phyloP scores from a whole-genome alignment of 2,797 vertebrate genomes.

The Ctenochaetus hawaiiensis region DNA sequence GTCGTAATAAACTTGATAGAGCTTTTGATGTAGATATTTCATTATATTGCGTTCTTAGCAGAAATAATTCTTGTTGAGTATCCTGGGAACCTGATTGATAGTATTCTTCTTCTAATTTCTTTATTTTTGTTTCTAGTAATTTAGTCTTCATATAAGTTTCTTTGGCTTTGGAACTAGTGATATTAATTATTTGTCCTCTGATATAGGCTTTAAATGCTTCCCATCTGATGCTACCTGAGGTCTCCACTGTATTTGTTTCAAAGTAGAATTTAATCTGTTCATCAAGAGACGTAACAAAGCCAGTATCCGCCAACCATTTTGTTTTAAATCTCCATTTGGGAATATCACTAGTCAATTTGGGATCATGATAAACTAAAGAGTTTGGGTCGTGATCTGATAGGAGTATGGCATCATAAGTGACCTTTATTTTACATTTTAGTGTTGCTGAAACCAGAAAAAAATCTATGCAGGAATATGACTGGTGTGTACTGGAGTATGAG shows the following conservation, averaged over 20 bases:
- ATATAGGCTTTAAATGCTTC: conserved; percentile 1
- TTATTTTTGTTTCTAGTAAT: no score
- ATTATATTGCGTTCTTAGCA: conserved; percentile 7
- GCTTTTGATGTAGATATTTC: conserved; percentile 5
- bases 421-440: background rate
- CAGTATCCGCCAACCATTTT: background rate
- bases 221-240: background rate
- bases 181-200: no score
- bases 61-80: background rate
- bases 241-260: conserved; percentile 10
- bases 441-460: no score
- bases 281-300: background rate
- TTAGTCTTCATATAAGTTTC: no score
- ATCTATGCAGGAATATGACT: no score
- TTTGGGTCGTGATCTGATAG: background rate
- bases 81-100: background rate
- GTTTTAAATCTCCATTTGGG: conserved; percentile 14
- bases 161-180: no score
- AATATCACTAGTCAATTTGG: background rate
- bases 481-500: no score
- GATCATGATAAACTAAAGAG: conserved; percentile 8
- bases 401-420: background rate
- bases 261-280: conserved; percentile 10
- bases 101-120: no score
- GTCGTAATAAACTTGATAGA: background rate